phyloP scores from a whole-genome alignment of 2,113 vertebrate genomes.

The Scopus umbretta region DNA sequence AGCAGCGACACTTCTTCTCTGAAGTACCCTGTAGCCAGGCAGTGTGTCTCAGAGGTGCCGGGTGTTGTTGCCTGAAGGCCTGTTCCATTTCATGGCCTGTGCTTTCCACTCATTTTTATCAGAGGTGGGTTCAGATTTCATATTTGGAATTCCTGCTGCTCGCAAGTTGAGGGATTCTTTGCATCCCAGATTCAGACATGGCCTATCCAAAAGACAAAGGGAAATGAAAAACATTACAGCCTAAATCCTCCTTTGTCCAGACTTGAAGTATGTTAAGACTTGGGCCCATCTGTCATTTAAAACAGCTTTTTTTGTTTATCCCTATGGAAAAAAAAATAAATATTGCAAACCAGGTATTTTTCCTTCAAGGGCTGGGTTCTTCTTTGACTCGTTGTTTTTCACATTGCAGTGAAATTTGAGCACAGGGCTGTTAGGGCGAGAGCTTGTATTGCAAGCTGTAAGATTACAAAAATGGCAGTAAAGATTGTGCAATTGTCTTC shows the following conservation, averaged over 20 bases:
- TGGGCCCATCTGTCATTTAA: background rate
- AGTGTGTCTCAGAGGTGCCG: background rate
- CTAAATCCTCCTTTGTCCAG: constrained; percentile 14
- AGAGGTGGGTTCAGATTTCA: constrained; percentile 20
- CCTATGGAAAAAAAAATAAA: background rate
- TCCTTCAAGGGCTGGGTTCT: constrained; percentile 10
- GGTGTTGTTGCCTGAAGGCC: background rate
- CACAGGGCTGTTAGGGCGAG: background rate
- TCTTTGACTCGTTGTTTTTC: constrained; percentile 29
- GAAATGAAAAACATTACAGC: constrained; percentile 23
- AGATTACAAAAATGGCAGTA: constrained; percentile 47
- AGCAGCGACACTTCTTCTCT: background rate
- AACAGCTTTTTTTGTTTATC: background rate
- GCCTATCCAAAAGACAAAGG: background rate
- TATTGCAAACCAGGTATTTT: constrained; percentile 17
- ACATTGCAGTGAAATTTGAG: constrained; percentile 32
- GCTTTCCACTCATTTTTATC: background rate
- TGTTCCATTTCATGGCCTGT: constrained; percentile 3
- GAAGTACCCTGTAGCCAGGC: background rate
- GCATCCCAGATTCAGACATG: background rate
- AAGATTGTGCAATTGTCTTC: constrained; percentile 47
- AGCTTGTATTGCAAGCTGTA: constrained; percentile 20
- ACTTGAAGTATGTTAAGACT: background rate
- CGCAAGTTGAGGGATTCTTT: background rate
- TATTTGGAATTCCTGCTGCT: constrained; percentile 39